Percentiles rank a stretch among this genome's conserved stretches.
phyloP scores from a whole-genome alignment of 2,797 vertebrate species.

The Melanotaenia maccullochi region DNA sequence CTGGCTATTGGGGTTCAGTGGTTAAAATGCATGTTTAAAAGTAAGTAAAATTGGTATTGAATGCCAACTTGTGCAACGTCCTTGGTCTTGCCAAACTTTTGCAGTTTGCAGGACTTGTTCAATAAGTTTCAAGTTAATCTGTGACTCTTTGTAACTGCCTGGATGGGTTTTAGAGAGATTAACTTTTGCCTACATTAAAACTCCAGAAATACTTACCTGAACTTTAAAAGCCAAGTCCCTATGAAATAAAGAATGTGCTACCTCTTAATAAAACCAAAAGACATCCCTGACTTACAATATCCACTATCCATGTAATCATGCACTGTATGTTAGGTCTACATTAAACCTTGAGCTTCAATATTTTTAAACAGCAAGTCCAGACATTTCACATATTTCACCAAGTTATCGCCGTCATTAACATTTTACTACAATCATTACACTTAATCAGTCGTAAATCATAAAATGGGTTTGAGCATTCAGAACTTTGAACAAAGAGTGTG shows the following conservation, averaged over 20 bases:
- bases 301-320: constrained; percentile 1
- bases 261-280: constrained; percentile 25
- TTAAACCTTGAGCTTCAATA: constrained; percentile 35
- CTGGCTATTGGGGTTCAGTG: constrained; percentile 30
- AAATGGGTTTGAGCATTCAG: constrained; percentile 25
- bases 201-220: constrained; percentile 16
- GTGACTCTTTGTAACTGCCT: constrained; percentile 17
- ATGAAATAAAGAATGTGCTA: constrained; percentile 3
- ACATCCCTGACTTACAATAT: neutral
- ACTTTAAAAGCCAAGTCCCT: constrained; percentile 20
- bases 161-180: constrained; percentile 39
- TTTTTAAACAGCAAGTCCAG: constrained; percentile 7
- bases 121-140: constrained; percentile 32
- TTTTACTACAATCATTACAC: constrained; percentile 37
- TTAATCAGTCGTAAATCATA: constrained; percentile 25
- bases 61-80: constrained; percentile 28
- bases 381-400: constrained; percentile 31
- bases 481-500: constrained; percentile 3
- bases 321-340: neutral
- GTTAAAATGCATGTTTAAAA: constrained; percentile 48
- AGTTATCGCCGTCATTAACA: constrained; percentile 25
- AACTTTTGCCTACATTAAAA: constrained; percentile 30
- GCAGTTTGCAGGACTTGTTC: constrained; percentile 42
- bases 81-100: constrained; percentile 29
- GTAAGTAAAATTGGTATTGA: constrained; percentile 28